Conservation (phyloP, 2,888 invertebrate species). For the Cordilura impudica region DNA sequence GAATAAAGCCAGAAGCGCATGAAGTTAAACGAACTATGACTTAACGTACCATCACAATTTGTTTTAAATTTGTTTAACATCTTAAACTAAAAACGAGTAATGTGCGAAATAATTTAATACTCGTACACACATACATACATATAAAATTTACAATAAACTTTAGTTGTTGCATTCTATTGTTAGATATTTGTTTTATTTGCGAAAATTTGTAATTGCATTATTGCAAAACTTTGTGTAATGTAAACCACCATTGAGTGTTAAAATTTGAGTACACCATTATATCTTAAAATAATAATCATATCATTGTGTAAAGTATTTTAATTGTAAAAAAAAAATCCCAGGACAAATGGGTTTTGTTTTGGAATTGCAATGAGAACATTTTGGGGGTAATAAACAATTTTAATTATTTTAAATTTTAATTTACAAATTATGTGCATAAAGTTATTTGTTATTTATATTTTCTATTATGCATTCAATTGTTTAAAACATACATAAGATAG, state of each 20-base stretch:
- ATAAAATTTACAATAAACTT: slow-evolving; percentile 4
- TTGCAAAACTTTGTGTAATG: slow-evolving; percentile 21
- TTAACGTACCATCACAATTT: not conserved
- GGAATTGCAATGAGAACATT: not conserved
- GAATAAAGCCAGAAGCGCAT: slow-evolving; percentile 22
- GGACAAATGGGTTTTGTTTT: not conserved
- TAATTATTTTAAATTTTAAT: slow-evolving; percentile 1
- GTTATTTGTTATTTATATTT: not conserved
- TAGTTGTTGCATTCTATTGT: slow-evolving; percentile 46
- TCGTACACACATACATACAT: not conserved
- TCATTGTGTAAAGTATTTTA: slow-evolving; percentile 10
- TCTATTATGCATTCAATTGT: not conserved
- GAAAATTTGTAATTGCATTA: slow-evolving; percentile 23
- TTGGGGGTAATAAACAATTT: slow-evolving; percentile 1
- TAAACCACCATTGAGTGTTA: slow-evolving; percentile 25
- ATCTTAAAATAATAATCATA: slow-evolving; percentile 22
- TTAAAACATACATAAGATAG: not conserved
- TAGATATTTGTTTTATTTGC: not conserved
- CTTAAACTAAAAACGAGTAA: not conserved
- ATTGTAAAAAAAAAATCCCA: slow-evolving; percentile 25
- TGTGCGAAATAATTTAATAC: slow-evolving; percentile 39
- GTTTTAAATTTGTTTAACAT: not conserved
- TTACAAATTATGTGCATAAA: not conserved
- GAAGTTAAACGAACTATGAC: slow-evolving; percentile 43
- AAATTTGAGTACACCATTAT: slow-evolving; percentile 2